These are phyloP conservation scores for Heloderma charlesbogerti DNA, from an alignment of 2,113 vertebrate genomes.

Conservation along the genomic window DNA sequence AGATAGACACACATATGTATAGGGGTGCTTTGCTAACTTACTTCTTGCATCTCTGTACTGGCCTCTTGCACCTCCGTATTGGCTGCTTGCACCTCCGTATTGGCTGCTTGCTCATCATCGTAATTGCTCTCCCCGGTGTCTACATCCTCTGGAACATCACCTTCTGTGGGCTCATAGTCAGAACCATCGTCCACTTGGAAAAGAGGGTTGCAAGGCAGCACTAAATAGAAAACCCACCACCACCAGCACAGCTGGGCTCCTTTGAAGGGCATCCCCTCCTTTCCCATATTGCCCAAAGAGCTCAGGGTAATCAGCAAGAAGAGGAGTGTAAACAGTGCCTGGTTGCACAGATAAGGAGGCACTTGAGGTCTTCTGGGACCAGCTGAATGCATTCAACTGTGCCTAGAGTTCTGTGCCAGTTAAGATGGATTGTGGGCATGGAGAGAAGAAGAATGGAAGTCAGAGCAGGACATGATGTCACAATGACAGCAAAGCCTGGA, in stretches of 20 bases:
- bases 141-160: background rate
- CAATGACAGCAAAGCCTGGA: background rate
- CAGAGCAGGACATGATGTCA: background rate
- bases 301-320: background rate
- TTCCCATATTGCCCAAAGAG: background rate
- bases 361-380: background rate
- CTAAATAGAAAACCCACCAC: background rate
- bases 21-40: background rate
- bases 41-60: background rate
- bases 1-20: background rate
- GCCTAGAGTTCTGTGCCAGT: constrained; percentile 1
- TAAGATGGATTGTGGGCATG: background rate
- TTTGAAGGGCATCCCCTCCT: constrained; percentile 5
- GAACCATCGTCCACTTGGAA: constrained; percentile 46
- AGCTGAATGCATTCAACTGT: background rate
- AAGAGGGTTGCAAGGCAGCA: background rate
- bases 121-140: background rate
- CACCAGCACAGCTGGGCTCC: background rate
- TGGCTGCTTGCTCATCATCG: background rate
- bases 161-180: fast-evolving
- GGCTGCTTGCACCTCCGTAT: background rate
- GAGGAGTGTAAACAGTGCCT: background rate
- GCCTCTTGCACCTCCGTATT: background rate
- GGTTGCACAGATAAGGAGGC: background rate
- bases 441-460: background rate